Percentiles rank a stretch among this genome's conserved stretches.
These are phyloP conservation scores for Carcharodon carcharias DNA, from an alignment of 2,797 vertebrate genomes.

Conservation along the genomic window DNA sequence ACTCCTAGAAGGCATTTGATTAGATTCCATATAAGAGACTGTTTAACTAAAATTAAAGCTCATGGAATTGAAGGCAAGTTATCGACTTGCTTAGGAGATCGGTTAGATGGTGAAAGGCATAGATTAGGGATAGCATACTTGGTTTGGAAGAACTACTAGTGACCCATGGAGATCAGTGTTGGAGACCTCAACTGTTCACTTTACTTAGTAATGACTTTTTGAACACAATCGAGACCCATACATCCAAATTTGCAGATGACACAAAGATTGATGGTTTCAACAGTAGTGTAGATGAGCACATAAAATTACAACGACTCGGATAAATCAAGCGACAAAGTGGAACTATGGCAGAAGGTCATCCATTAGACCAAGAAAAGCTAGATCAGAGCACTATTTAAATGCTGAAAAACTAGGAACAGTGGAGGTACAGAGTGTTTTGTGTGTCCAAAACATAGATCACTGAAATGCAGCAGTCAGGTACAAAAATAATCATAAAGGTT, in stretches of 20 bases:
- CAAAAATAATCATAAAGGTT: background rate
- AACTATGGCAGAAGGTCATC: background rate
- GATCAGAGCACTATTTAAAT: background rate
- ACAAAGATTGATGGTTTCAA: background rate
- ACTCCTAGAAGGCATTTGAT: background rate
- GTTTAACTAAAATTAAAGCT: background rate
- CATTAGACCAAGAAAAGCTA: background rate
- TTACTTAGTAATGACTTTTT: background rate
- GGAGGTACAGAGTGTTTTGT: background rate
- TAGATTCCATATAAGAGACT: background rate
- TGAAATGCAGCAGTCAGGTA: background rate
- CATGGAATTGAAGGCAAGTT: background rate
- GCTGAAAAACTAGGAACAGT: background rate
- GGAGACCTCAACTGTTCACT: background rate
- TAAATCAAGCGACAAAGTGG: background rate
- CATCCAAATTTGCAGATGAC: background rate
- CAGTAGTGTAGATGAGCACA: background rate
- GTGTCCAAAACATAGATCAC: background rate
- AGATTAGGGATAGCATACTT: background rate
- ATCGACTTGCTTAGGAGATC: background rate
- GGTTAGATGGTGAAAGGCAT: background rate
- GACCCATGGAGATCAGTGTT: background rate
- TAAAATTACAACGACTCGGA: background rate
- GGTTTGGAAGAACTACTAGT: background rate
- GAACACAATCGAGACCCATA: background rate